Evolutionary conservation across 2,797 vertebrate genomes (phyloP), one percentile per base, ranked within the genome.

Genomic region (Chrosomus eos): DNA sequence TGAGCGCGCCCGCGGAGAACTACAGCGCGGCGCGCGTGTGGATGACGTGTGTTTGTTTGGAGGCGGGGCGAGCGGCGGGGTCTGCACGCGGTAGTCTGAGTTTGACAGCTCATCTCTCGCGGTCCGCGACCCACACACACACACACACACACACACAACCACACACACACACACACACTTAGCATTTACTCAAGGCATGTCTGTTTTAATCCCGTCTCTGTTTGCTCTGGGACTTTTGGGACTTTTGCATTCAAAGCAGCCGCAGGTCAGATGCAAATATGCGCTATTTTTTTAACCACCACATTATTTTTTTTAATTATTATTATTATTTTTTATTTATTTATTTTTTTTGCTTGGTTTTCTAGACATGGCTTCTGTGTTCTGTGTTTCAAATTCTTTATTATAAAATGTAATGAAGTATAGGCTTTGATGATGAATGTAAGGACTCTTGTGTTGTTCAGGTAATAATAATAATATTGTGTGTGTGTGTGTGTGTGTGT

Each of bases 61-160:
- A 26, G 92, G 93, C 89, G 92, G 86, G 86, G 80, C 40, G 28
- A 3, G 33, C 14, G 28, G 5, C 36, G 51, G 71, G 43, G 40
- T 18, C 7, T 55, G 8, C 60, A 18, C 38, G 80, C 73, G 84
- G 14, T 62, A n/a, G 33, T 40, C 45, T 9, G 71, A 85, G 83
- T 88, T 60, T 87, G 89, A 89, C 89, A 90, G 86, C 77, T 90
- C 88, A 87, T 82, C 85, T 80, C 67, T n/a, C 16, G 33, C 33
- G 33, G 33, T 36, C 5, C 33, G 85, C 80, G 51, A n/a, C n/a
- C n/a, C n/a, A n/a, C n/a, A n/a, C n/a, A n/a, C n/a, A n/a, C n/a
- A n/a, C n/a, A n/a, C n/a, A n/a, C n/a, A n/a, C n/a, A n/a, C n/a
- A n/a, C n/a, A n/a, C n/a, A n/a, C n/a, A n/a, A n/a, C n/a, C n/a